Conservation (phyloP, 2,888 invertebrate species). For the Drosophila imparisetae region DNA sequence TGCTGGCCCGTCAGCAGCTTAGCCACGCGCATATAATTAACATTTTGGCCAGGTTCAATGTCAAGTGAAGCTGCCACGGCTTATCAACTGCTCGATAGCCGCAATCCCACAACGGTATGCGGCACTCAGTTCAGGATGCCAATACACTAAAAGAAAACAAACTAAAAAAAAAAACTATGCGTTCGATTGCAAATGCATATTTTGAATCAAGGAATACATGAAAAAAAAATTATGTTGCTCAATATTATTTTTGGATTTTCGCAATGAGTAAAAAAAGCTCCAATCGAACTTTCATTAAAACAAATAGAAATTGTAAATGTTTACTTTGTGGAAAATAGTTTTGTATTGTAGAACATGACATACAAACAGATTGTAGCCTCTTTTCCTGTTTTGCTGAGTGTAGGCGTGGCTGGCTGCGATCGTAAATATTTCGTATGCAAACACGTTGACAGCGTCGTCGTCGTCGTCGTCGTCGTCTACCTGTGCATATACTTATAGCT, state of each 20-base stretch:
- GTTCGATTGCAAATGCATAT: neutral
- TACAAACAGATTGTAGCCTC: neutral
- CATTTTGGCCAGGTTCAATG: slow-evolving; percentile 78
- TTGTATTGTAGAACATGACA: neutral
- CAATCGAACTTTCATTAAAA: neutral
- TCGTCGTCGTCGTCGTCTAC: slow-evolving; percentile 6
- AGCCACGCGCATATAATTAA: slow-evolving; percentile 78
- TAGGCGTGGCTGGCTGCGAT: slow-evolving; percentile 42
- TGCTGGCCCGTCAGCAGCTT: slow-evolving; percentile 58
- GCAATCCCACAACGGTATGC: slow-evolving; percentile 51
- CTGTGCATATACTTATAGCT: slow-evolving; percentile 41
- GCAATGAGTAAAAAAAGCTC: neutral
- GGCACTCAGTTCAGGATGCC: slow-evolving; percentile 24
- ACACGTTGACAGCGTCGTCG: slow-evolving; percentile 47
- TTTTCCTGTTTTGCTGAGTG: slow-evolving; percentile 6
- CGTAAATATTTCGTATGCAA: slow-evolving; percentile 77
- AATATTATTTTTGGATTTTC: neutral
- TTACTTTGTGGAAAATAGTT: neutral
- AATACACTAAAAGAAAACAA: slow-evolving; percentile 2
- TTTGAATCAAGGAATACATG: neutral
- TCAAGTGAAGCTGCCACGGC: slow-evolving; percentile 53
- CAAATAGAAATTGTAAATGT: neutral
- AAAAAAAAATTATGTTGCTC: no score
- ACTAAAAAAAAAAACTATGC: neutral
- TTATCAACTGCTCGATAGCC: slow-evolving; percentile 63